Evolutionary conservation across 2,113 vertebrate species (phyloP), one percentile per base, ranked within the genome.

Genomic region (Shinisaurus crocodilurus): DNA sequence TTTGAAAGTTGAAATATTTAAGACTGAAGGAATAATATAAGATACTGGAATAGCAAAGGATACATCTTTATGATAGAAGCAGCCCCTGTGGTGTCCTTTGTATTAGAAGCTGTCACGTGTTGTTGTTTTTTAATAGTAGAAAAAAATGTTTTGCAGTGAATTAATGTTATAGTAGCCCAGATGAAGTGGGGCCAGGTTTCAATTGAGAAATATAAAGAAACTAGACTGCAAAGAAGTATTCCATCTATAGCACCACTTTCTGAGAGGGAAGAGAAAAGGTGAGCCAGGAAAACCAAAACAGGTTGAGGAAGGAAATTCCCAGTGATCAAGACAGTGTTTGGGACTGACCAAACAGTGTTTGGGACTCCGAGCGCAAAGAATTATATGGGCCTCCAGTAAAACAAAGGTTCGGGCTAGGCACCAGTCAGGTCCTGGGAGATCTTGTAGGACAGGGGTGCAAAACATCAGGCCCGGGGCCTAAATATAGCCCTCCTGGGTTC

Each of bases 31-130:
- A 37, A 86, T 81, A 76, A 12, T 75, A 60, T n/a, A 48, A 0
- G 0, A n/a, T 0, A 0, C 5, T 0, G 0, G 57, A 57, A 1
- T 2, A 0, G 4, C 34, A 89, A 5, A 57, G 34, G 50, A 43
- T 82, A 40, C n/a, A 43, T 57, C 48, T 43, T 40, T 57, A 32
- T 54, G 67, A 89, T 23, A 80, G n/a, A 60, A 75, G 85, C 0
- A 0, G 7, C 63, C 20, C 67, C 83, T 70, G 89, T 32, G 10
- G 1, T 50, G 43, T 37, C 85, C 86, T 81, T 84, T 77, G 65
- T 65, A 0, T 1, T 43, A 67, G 85, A 79, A 88, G 40, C 12
- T 25, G 1, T 27, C 0, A 0, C 77, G 4, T 5, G 54, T 63
- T 72, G 12, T 74, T 74, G n/a, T 67, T 48, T 50, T 25, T 10